Percentiles rank a stretch among this genome's conserved stretches.
Evolutionary conservation across 2,888 invertebrate genomes (phyloP).

Genomic region (Cheilosia grossa): DNA sequence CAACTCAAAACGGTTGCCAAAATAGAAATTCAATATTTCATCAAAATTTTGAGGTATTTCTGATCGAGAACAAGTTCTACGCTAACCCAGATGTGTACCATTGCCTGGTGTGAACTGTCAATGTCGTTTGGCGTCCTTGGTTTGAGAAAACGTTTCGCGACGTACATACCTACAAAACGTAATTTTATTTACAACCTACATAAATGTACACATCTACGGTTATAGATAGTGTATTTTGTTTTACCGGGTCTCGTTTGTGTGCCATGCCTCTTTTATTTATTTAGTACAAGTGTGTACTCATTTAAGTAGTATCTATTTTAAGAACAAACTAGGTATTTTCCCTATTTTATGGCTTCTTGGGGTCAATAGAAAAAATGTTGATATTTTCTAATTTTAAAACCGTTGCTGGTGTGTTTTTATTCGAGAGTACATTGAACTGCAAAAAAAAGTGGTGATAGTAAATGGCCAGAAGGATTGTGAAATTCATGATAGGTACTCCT

Average conservation of each 20-base stretch:
- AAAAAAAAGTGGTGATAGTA: background rate
- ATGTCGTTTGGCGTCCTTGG: slow-evolving; percentile 43
- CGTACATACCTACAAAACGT: background rate
- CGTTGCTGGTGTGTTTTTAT: background rate
- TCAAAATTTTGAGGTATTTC: slow-evolving; percentile 23
- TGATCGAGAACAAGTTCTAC: background rate
- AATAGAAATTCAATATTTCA: slow-evolving; percentile 23
- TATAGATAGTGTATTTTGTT: background rate
- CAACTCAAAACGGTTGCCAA: slow-evolving; percentile 4
- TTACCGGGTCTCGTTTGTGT: slow-evolving; percentile 9
- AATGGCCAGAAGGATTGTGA: slow-evolving; percentile 39
- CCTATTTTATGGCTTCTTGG: slow-evolving; percentile 43
- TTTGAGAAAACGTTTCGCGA: background rate
- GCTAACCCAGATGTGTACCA: background rate
- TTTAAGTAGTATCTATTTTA: slow-evolving; percentile 34
- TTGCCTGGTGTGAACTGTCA: background rate
- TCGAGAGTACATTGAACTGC: slow-evolving; percentile 34
- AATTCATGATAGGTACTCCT: slow-evolving; percentile 22
- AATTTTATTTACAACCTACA: slow-evolving; percentile 4
- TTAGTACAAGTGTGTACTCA: slow-evolving; percentile 2
- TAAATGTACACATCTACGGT: background rate
- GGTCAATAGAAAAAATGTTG: slow-evolving; percentile 37
- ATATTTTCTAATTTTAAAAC: slow-evolving; percentile 13
- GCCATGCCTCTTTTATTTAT: slow-evolving; percentile 23
- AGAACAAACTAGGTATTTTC: slow-evolving; percentile 30